Conservation (phyloP, 2,113 vertebrate species). For the Ibidorhyncha struthersii region DNA sequence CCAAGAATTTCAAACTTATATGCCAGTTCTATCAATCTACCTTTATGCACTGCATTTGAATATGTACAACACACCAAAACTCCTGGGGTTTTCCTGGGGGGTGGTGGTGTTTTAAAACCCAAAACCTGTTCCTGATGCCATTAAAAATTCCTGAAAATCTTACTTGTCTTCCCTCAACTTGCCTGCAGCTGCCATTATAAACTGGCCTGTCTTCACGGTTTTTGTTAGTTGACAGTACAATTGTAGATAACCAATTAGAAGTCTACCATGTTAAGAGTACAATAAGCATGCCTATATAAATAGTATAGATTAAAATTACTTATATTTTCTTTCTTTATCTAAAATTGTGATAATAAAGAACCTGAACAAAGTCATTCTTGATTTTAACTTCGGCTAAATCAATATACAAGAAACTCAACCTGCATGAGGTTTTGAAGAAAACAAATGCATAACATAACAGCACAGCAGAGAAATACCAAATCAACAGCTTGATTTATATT, state of each 20-base stretch:
- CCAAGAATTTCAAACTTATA: background rate
- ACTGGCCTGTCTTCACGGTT: background rate
- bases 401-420: background rate
- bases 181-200: background rate
- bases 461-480: background rate
- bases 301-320: background rate
- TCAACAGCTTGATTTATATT: background rate
- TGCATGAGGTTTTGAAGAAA: background rate
- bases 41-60: background rate
- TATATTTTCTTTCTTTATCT: too few species aligned
- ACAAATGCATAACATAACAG: background rate
- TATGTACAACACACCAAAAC: background rate
- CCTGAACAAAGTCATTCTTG: background rate
- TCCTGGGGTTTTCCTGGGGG: fast-evolving
- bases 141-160: background rate
- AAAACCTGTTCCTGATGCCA: background rate
- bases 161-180: background rate
- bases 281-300: background rate
- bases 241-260: background rate
- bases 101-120: background rate
- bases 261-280: background rate
- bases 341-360: background rate
- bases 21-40: background rate
- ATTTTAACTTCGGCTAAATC: background rate
- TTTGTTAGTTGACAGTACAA: background rate